Percentiles rank a stretch among this genome's conserved stretches.
Conservation (phyloP, 2,888 invertebrate genomes). For the Drosophila ezoana region DNA sequence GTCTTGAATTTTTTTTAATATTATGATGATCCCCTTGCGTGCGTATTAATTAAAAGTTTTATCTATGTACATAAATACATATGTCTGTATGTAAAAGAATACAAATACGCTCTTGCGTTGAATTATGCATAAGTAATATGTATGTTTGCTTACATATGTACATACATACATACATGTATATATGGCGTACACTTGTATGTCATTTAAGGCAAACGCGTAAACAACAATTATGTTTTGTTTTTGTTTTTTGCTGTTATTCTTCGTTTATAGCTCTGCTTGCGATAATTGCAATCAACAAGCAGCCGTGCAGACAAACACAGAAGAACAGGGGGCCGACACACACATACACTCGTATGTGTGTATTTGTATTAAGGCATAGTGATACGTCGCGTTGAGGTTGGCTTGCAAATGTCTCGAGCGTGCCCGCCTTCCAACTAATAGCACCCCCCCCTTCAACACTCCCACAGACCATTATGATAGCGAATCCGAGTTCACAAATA, state of each 20-base stretch:
- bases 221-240: slow-evolving; percentile 62
- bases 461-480: slow-evolving; percentile 40
- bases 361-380: slow-evolving; percentile 5
- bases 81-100: not conserved
- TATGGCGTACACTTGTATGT: not conserved
- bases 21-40: too few species aligned
- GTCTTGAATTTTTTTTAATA: too few species aligned
- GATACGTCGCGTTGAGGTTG: slow-evolving; percentile 33
- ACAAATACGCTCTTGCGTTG: not conserved
- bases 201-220: slow-evolving; percentile 57
- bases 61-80: not conserved
- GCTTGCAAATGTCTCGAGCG: slow-evolving; percentile 32
- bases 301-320: slow-evolving; percentile 28
- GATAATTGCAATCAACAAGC: slow-evolving; percentile 70
- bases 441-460: not conserved
- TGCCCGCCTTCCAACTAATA: slow-evolving; percentile 28
- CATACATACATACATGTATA: not conserved
- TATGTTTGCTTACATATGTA: not conserved
- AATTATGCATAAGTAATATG: not conserved
- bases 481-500: slow-evolving; percentile 43
- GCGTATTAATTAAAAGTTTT: too few species aligned
- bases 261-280: slow-evolving; percentile 64
- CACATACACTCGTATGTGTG: not conserved
- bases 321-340: not conserved
- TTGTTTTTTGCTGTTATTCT: slow-evolving; percentile 46